Conservation (phyloP, 2,113 vertebrate genomes). For the Steatornis caripensis region DNA sequence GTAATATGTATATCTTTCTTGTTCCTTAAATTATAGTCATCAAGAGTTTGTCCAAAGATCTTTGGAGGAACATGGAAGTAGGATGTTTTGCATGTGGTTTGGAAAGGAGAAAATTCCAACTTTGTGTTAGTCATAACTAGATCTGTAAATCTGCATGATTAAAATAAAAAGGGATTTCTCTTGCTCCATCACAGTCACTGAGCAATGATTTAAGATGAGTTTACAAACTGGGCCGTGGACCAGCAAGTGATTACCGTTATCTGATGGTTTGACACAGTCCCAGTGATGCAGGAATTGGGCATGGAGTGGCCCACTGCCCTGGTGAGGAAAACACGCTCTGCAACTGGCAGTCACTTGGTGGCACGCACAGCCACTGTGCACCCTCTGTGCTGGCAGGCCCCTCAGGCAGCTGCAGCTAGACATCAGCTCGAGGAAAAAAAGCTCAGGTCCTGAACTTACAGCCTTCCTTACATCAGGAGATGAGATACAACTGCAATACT, state of each 20-base stretch:
- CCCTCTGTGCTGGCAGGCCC: rapidly evolving
- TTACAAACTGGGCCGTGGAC: neutral
- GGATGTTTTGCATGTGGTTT: neutral
- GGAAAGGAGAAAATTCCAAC: neutral
- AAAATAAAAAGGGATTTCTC: neutral
- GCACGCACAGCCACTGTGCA: neutral
- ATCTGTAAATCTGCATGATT: neutral
- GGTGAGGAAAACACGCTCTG: neutral
- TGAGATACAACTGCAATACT: neutral
- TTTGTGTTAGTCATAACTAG: neutral
- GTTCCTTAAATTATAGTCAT: neutral
- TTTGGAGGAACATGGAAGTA: neutral
- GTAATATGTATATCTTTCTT: neutral
- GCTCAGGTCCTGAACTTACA: neutral
- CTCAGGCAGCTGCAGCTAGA: neutral
- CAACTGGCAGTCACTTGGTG: neutral
- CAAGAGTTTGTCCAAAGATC: neutral
- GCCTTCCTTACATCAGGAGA: neutral
- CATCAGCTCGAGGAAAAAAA: neutral
- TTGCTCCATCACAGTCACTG: neutral
- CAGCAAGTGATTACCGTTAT: neutral
- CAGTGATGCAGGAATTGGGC: neutral
- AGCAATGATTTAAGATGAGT: neutral
- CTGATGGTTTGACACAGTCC: neutral
- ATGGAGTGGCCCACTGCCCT: rapidly evolving